Evolutionary conservation across 2,888 invertebrate genomes (phyloP), one percentile per base, ranked within the genome.

Genomic region (Tenthredo livida): DNA sequence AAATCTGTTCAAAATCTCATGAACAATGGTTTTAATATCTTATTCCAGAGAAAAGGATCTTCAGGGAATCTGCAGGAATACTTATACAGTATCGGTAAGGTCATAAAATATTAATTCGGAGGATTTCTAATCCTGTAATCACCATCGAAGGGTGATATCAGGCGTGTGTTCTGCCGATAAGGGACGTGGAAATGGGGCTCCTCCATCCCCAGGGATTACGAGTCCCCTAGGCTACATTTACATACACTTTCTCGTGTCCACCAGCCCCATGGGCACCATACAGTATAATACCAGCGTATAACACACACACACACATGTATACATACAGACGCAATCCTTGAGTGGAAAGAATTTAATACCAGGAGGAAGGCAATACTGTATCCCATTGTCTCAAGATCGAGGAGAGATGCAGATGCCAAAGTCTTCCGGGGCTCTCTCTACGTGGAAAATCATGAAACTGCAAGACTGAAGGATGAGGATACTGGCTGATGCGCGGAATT

Each of bases 321-420:
- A 37, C 43, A 65, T 85, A 78, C 37, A 37, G 70, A 47, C 40
- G 77, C 77, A 75, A 33, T 84, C 87, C 84, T 86, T 73, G 86
- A 88, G 87, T 85, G 86, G 85, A 87, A 90, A 90, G 90, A 91
- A 91, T 91, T 90, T 90, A 91, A 91, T 91, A 91, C 80, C 80
- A 17, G 12, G 25, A 80, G 40, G 1, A 43, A 73, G n/a, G 40
- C 43, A n/a, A 90, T 89, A 90, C 12, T 33, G 25, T 67, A 87
- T 85, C 87, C 89, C 89, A 90, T 90, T 90, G 90, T 90, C 89
- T 91, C 89, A 87, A 90, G 88, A 88, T 88, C 88, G 87, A 85
- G 86, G 85, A 86, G 84, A 86, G 84, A 58, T 77, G 25, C 47
- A 50, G 50, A 77, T 50, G 50, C 54, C 21, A n/a, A 10, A 37